A percentile compares a stretch with the other conserved stretches of the same genome.
Conservation (phyloP, 2,113 vertebrate genomes). For the Zosterops pallidus region DNA sequence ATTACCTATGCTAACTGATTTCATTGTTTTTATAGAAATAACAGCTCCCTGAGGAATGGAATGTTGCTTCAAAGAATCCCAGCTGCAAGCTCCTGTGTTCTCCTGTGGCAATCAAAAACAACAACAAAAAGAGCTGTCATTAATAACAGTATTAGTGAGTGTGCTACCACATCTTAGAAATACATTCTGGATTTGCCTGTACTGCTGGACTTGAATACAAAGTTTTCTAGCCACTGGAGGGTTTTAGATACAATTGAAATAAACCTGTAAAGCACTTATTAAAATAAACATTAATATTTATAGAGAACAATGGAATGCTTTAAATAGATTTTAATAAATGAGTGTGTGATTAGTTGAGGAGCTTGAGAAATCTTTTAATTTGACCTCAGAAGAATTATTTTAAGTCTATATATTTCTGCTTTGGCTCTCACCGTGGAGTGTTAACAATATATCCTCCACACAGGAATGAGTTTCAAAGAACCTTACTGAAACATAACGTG, state of each 20-base stretch:
- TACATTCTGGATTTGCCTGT: neutral
- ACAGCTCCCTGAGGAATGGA: constrained; percentile 70
- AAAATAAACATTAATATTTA: constrained; percentile 65
- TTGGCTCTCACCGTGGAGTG: neutral
- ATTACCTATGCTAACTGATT: constrained; percentile 81
- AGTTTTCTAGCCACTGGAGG: constrained; percentile 6
- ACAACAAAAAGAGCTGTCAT: constrained; percentile 68
- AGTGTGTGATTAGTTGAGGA: neutral
- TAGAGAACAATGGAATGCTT: constrained; percentile 29
- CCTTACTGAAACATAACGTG: neutral
- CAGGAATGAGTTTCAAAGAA: neutral
- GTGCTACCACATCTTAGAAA: constrained; percentile 18
- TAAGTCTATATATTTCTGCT: neutral
- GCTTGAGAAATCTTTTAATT: neutral
- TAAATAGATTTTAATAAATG: constrained; percentile 49
- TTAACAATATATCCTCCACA: neutral
- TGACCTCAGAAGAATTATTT: neutral
- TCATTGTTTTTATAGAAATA: constrained; percentile 78
- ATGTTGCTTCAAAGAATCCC: constrained; percentile 64
- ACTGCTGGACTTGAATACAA: constrained; percentile 51
- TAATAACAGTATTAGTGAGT: constrained; percentile 51
- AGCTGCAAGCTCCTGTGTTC: constrained; percentile 56
- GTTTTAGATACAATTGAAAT: constrained; percentile 34
- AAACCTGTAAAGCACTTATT: constrained; percentile 48
- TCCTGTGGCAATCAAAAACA: constrained; percentile 67